Evolutionary conservation across 2,113 vertebrate species (phyloP), one percentile per base, ranked within the genome.

Genomic region (Bagarius yarrelli): DNA sequence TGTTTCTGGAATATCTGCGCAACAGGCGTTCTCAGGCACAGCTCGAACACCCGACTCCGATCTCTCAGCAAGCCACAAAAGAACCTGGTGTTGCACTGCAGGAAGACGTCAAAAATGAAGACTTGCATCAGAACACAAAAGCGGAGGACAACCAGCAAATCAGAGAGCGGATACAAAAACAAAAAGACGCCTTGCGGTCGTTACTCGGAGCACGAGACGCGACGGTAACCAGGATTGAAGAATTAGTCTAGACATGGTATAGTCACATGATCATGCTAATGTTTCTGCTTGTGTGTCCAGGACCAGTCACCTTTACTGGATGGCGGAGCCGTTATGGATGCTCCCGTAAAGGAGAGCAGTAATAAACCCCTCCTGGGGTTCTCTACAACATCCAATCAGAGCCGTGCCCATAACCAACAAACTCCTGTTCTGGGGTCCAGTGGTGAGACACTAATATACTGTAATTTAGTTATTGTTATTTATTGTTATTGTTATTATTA

Each of bases 71-170:
- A n/a, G 61, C 2, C 30, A 0, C 53, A 21, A 21, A 36, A 25
- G 36, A 73, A 34, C 34, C 83, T 84, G 47, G 85, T 61, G 85
- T 78, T 74, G 88, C 88, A n/a, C 21, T 1, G 64, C 85, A 86
- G 69, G 92, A 87, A 56, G 90, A 94, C 66, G 50, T 67, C 5
- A 79, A 80, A 40, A 53, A 53, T 12, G 4, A 16, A 57, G 56
- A 84, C 81, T 67, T 81, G 82, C 27, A 21, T 93, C 85, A 90
- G 91, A 30, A 88, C 94, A 44, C 91, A 91, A 74, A 89, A 92
- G 83, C 86, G 89, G 64, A 91, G 83, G 72, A 89, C 88, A 81
- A 86, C 21, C n/a, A 59, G 55, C 36, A 27, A 55, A 56, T 32
- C 44, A 67, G 81, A 78, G 80, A 85, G 23, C 78, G 86, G 69